Evolutionary conservation across 2,888 invertebrate genomes (phyloP).

Genomic region (Amblyjoppa fuscipennis): DNA sequence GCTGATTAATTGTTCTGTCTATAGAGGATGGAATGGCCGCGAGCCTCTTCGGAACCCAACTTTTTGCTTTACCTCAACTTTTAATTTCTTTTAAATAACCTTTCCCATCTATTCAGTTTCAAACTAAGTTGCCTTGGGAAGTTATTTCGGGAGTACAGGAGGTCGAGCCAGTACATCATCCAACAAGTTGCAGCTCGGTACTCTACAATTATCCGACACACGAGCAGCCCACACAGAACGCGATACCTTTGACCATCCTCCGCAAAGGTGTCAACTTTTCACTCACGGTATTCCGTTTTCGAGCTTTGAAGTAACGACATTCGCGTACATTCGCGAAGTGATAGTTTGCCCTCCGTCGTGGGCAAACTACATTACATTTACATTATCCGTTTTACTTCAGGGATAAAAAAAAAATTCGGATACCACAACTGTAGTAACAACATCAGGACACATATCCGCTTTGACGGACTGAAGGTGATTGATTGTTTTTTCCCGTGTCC

Average conservation of each 20-base stretch:
- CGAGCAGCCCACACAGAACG: background rate
- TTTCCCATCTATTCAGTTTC: background rate
- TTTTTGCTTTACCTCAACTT: background rate
- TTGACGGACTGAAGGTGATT: background rate
- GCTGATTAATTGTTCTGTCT: background rate
- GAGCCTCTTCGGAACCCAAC: background rate
- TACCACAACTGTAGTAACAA: background rate
- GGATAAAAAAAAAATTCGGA: background rate
- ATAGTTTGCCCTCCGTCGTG: background rate
- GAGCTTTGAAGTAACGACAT: background rate
- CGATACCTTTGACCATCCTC: background rate
- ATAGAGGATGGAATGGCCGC: background rate
- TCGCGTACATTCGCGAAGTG: background rate
- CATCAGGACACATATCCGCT: background rate
- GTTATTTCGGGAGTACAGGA: background rate
- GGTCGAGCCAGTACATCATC: background rate
- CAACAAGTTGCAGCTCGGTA: background rate
- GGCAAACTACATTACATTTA: too few relatives aligned
- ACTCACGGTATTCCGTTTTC: background rate
- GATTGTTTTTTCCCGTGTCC: background rate
- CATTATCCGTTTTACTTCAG: background rate
- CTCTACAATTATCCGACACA: conserved; percentile 11
- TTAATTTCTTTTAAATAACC: background rate
- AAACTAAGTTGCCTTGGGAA: background rate
- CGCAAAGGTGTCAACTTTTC: conserved; percentile 3